These are phyloP conservation scores for Gallirallus australis DNA, from an alignment of 2,797 vertebrate genomes.

Conservation along the genomic window DNA sequence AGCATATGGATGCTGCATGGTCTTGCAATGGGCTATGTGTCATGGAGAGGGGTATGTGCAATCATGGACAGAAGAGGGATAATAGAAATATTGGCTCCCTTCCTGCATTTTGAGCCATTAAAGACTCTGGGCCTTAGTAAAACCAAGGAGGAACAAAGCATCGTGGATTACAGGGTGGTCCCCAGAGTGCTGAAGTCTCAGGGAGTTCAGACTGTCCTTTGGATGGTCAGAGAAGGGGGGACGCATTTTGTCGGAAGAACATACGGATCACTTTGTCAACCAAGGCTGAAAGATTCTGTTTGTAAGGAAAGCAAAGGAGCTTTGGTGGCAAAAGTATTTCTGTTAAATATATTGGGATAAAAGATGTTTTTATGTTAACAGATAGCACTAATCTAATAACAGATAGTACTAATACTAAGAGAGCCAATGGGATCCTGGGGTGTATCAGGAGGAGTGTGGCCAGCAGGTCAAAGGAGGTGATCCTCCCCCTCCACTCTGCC, in stretches of 20 bases:
- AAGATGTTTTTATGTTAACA: not conserved
- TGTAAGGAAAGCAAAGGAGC: not conserved
- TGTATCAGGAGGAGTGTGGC: no score
- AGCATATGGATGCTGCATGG: not conserved
- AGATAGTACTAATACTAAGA: no score
- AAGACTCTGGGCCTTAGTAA: not conserved
- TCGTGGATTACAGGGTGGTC: rapidly evolving
- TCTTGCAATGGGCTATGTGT: not conserved
- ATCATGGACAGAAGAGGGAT: not conserved
- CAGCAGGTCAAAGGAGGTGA: no score
- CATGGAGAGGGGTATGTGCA: not conserved
- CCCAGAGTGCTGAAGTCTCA: not conserved
- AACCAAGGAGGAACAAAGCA: not conserved
- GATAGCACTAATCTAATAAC: not conserved
- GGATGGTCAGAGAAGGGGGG: not conserved
- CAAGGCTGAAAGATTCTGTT: not conserved
- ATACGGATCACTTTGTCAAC: not conserved
- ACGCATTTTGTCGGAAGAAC: not conserved
- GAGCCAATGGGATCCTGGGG: no score
- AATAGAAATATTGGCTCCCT: not conserved
- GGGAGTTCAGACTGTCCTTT: not conserved
- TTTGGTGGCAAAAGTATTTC: not conserved
- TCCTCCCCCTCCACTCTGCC: no score
- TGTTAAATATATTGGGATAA: not conserved
- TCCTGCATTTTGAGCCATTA: not conserved